Evolutionary conservation across 2,113 vertebrate species (phyloP).

Genomic region (Hemibagrus wyckioides): DNA sequence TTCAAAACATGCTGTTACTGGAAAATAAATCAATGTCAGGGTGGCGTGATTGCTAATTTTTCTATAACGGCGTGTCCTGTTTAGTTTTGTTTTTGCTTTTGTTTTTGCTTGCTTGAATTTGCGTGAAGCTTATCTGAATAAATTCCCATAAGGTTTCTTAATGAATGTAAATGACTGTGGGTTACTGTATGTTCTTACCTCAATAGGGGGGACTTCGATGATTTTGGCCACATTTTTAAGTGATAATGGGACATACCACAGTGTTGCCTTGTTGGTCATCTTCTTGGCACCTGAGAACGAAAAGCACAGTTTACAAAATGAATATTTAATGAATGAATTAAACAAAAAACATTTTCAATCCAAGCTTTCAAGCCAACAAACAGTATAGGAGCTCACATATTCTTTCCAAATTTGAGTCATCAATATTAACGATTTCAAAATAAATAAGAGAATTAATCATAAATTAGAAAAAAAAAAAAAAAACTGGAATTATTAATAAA

Average conservation of each 20-base stretch:
- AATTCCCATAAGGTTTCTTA: neutral
- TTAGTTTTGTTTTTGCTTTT: neutral
- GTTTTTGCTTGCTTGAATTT: neutral
- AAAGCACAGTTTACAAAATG: neutral
- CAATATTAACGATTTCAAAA: neutral
- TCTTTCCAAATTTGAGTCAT: neutral
- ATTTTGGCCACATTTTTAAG: constrained; percentile 88
- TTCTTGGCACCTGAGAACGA: constrained; percentile 80
- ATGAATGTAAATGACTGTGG: neutral
- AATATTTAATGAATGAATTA: too few species aligned
- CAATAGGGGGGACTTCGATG: constrained; percentile 86
- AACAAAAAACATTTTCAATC: too few species aligned
- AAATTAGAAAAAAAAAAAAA: too few species aligned
- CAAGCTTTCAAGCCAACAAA: neutral
- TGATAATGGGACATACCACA: constrained; percentile 94
- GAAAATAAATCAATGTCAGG: too few species aligned
- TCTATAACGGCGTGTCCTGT: neutral
- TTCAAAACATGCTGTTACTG: neutral
- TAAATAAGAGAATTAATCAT: too few species aligned
- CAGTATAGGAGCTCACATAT: neutral
- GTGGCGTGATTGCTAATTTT: neutral
- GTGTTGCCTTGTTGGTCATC: constrained; percentile 86
- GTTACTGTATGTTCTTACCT: constrained; percentile 73
- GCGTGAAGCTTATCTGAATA: neutral
- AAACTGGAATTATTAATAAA: neutral